Conservation (phyloP, 2,113 vertebrate genomes). For the Arenaria interpres region DNA sequence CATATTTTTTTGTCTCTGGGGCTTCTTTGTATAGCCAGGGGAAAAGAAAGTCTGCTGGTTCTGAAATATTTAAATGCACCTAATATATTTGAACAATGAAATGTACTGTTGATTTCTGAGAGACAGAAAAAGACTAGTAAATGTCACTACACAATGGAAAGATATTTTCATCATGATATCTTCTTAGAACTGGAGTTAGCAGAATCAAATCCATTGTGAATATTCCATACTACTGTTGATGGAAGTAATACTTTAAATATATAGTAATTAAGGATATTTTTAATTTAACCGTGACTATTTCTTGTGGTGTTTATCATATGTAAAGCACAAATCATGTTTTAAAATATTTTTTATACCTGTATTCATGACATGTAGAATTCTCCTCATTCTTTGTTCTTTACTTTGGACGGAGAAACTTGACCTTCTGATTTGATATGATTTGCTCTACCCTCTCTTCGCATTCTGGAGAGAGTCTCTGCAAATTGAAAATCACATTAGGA, state of each 20-base stretch:
- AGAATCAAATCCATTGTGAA: background rate
- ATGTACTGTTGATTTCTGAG: background rate
- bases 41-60: background rate
- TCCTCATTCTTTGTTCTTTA: background rate
- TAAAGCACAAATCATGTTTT: background rate
- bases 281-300: background rate
- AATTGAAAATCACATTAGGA: slow-evolving; percentile 12
- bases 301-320: background rate
- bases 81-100: background rate
- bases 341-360: background rate
- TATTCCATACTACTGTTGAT: background rate
- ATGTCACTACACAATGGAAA: background rate
- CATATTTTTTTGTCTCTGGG: background rate
- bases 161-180: background rate
- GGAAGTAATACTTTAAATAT: background rate
- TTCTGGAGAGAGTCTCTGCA: background rate
- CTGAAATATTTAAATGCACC: background rate
- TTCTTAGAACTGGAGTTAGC: background rate
- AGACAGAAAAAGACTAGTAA: background rate
- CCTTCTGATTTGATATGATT: background rate
- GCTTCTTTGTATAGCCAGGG: background rate
- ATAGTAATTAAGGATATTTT: background rate
- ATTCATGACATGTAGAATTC: background rate
- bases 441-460: background rate
- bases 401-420: background rate